Conservation (phyloP, 2,888 invertebrate species). For the Chloroclystis v-ata region DNA sequence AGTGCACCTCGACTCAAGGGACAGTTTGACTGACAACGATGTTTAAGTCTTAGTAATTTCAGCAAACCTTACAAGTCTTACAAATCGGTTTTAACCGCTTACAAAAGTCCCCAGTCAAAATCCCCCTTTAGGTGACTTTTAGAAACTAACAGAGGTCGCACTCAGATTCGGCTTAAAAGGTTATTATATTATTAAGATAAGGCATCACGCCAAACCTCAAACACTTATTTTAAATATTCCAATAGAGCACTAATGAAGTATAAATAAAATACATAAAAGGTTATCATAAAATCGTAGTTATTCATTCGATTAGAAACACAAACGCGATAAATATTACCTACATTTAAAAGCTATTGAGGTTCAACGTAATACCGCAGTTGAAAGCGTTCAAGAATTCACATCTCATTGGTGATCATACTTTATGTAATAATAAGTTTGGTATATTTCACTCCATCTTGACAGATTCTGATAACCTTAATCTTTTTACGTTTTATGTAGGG, state of each 20-base stretch:
- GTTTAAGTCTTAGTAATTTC: background rate
- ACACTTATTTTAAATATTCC: constrained; percentile 10
- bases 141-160: background rate
- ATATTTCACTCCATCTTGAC: too few relatives aligned
- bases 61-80: too few relatives aligned
- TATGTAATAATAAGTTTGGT: too few relatives aligned
- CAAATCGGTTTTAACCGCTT: too few relatives aligned
- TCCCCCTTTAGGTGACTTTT: background rate
- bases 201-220: constrained; percentile 5
- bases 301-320: background rate
- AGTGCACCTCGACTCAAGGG: constrained; percentile 3
- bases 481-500: too few relatives aligned
- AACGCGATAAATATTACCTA: constrained; percentile 1
- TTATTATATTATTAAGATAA: background rate
- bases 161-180: background rate
- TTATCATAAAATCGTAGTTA: constrained; percentile 19
- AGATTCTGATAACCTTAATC: too few relatives aligned
- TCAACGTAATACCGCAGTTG: constrained; percentile 1
- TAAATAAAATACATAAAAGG: constrained; percentile 16
- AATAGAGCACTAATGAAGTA: constrained; percentile 10
- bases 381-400: background rate
- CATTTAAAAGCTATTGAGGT: constrained; percentile 8
- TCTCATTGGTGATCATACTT: background rate
- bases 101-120: background rate
- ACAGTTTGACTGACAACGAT: background rate